These are phyloP conservation scores for Oreonectes daqikongensis DNA, from an alignment of 2,797 vertebrate species.

Conservation along the genomic window DNA sequence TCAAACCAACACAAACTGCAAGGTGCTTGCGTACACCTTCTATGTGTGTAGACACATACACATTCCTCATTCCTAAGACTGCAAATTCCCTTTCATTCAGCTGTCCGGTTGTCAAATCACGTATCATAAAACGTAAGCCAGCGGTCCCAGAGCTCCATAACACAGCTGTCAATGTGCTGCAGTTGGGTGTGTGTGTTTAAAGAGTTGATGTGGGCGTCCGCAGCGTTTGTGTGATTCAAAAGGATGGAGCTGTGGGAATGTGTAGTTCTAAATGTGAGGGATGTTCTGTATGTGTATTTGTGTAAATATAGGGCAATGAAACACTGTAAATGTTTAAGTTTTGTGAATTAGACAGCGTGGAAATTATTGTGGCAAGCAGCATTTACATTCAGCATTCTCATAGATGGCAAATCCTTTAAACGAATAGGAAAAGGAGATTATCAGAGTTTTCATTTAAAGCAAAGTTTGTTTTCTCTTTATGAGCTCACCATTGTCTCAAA, in stretches of 20 bases:
- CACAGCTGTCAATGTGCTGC: slow-evolving; percentile 75
- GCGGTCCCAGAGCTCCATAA: slow-evolving; percentile 75
- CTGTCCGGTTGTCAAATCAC: slow-evolving; percentile 90
- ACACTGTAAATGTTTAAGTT: neutral
- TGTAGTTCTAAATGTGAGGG: neutral
- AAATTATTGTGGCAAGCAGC: neutral
- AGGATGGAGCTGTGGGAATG: slow-evolving; percentile 43
- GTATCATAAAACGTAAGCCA: slow-evolving; percentile 74
- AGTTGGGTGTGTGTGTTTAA: slow-evolving; percentile 58
- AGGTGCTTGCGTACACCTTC: slow-evolving; percentile 24
- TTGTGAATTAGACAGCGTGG: neutral
- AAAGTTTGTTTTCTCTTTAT: too few relatives aligned
- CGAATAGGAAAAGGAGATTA: too few relatives aligned
- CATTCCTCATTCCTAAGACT: slow-evolving; percentile 55
- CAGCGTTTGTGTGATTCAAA: slow-evolving; percentile 28
- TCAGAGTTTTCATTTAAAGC: too few relatives aligned
- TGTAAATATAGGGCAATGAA: neutral
- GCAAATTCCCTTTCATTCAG: slow-evolving; percentile 67
- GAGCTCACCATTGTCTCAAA: too few relatives aligned
- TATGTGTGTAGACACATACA: slow-evolving; percentile 3
- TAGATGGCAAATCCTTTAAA: too few relatives aligned
- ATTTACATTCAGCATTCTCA: too few relatives aligned
- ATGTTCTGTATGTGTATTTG: neutral
- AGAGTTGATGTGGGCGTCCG: slow-evolving; percentile 16
- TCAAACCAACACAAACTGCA: slow-evolving; percentile 49